Conservation (phyloP, 2,888 invertebrate species). For the Oscheius sp. region DNA sequence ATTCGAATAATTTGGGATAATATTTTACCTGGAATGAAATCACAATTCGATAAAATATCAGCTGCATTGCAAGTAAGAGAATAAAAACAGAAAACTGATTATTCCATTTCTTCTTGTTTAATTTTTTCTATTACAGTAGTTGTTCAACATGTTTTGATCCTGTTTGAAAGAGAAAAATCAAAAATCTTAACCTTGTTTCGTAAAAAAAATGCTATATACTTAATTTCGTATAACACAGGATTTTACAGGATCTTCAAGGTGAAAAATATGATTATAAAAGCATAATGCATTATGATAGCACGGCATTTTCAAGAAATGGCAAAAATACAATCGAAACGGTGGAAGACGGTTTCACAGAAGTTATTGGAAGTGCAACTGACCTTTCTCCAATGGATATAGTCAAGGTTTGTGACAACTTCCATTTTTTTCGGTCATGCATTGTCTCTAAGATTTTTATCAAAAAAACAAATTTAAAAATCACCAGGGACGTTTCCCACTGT, state of each 20-base stretch:
- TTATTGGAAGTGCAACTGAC: slow-evolving; percentile 67
- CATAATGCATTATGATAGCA: slow-evolving; percentile 69
- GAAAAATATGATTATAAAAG: slow-evolving; percentile 70
- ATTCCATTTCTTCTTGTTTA: not conserved
- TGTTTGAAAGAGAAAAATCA: not conserved
- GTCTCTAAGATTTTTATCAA: not conserved
- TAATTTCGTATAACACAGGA: not conserved
- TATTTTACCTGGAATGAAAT: slow-evolving; percentile 70
- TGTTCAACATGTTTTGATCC: too few relatives aligned
- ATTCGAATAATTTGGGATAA: slow-evolving; percentile 71
- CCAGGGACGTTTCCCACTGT: too few relatives aligned
- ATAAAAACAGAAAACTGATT: not conserved
- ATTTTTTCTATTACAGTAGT: not conserved
- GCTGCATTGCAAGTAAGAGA: slow-evolving; percentile 46
- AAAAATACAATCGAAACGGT: slow-evolving; percentile 68
- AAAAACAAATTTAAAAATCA: not conserved
- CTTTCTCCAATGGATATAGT: slow-evolving; percentile 65
- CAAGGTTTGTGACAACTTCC: too few relatives aligned
- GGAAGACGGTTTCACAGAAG: slow-evolving; percentile 64
- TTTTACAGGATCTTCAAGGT: slow-evolving; percentile 64
- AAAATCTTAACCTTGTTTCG: not conserved
- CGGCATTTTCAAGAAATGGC: slow-evolving; percentile 69
- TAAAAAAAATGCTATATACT: not conserved
- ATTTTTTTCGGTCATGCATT: too few relatives aligned
- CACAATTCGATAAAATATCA: slow-evolving; percentile 68